Percentiles rank a stretch among this genome's conserved stretches.
phyloP scores from a whole-genome alignment of 2,888 invertebrate genomes.

The Ypsolopha sequella region DNA sequence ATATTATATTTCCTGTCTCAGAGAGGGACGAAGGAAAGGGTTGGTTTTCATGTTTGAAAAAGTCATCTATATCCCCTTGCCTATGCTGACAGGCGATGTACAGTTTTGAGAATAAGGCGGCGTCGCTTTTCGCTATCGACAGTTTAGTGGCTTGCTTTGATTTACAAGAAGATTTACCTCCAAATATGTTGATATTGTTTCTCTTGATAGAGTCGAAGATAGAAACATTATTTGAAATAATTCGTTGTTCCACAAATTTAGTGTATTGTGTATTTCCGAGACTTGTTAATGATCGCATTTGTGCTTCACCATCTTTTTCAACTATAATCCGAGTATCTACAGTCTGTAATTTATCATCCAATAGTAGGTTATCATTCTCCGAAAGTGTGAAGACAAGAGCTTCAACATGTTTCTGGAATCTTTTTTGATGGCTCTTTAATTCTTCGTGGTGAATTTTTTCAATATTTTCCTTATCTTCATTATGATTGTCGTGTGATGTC shows the following conservation, averaged over 20 bases:
- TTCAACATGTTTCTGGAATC: constrained; percentile 9
- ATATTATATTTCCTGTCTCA: constrained; percentile 7
- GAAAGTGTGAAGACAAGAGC: constrained; percentile 7
- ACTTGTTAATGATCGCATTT: constrained; percentile 8
- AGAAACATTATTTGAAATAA: constrained; percentile 8
- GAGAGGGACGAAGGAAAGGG: constrained; percentile 8
- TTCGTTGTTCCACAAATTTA: constrained; percentile 8
- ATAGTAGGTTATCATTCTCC: constrained; percentile 8
- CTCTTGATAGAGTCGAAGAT: constrained; percentile 7
- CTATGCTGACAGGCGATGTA: constrained; percentile 10
- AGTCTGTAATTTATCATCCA: constrained; percentile 7
- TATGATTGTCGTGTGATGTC: constrained; percentile 7
- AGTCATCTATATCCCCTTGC: constrained; percentile 9
- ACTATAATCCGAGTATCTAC: constrained; percentile 8
- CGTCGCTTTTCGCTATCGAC: constrained; percentile 9
- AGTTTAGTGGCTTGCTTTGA: constrained; percentile 9
- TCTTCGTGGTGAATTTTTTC: constrained; percentile 9
- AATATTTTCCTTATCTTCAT: constrained; percentile 7
- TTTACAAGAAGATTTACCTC: constrained; percentile 5
- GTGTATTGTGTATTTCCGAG: constrained; percentile 7
- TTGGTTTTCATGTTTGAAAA: constrained; percentile 9
- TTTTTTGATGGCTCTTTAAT: constrained; percentile 10
- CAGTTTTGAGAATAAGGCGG: constrained; percentile 9
- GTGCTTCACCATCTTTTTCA: constrained; percentile 9
- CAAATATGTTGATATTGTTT: constrained; percentile 8